phyloP scores from a whole-genome alignment of 2,888 invertebrate species.

The Eristalinus aeneus region DNA sequence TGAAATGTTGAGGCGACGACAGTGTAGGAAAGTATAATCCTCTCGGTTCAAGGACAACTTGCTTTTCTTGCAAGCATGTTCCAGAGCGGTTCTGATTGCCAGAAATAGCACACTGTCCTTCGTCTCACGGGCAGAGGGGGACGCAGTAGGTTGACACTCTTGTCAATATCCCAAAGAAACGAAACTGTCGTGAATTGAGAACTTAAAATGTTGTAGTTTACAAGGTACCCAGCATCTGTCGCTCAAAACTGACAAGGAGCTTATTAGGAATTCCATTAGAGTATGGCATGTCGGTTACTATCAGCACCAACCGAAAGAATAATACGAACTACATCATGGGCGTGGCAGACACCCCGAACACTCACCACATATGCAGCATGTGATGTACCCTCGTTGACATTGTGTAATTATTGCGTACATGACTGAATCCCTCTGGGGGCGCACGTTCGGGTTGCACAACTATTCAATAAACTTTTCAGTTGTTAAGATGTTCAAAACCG shows the following conservation, averaged over 20 bases:
- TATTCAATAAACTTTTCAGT: constrained; percentile 43
- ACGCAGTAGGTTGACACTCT: neutral
- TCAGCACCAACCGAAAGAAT: neutral
- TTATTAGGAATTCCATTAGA: constrained; percentile 7
- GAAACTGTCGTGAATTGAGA: neutral
- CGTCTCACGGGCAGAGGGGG: neutral
- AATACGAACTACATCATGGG: neutral
- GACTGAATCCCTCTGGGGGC: constrained; percentile 5
- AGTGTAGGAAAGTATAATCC: neutral
- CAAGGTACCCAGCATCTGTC: neutral
- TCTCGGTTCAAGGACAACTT: neutral
- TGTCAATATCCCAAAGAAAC: neutral
- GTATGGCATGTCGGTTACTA: neutral
- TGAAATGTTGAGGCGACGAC: neutral
- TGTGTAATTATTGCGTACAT: constrained; percentile 6
- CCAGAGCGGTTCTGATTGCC: too few relatives aligned
- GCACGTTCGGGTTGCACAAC: constrained; percentile 43
- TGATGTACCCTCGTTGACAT: neutral
- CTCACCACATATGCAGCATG: neutral
- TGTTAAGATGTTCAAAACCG: constrained; percentile 17
- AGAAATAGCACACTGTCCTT: too few relatives aligned
- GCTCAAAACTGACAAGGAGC: neutral
- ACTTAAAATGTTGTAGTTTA: neutral
- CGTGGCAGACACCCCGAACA: neutral
- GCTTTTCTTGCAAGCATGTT: too few relatives aligned